Conservation (phyloP, 2,113 vertebrate genomes). For the Callipepla squamata region DNA sequence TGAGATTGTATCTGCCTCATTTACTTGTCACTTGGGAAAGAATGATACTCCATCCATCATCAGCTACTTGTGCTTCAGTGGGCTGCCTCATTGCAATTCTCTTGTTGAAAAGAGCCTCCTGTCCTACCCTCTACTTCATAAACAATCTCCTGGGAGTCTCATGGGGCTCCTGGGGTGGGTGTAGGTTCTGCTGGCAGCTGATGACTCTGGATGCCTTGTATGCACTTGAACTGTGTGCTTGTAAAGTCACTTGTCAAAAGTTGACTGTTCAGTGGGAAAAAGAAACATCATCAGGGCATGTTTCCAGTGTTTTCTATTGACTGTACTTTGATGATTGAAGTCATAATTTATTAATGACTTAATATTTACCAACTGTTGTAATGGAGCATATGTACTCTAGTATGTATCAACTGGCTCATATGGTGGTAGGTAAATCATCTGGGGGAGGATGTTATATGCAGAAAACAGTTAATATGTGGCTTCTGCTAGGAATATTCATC, state of each 20-base stretch:
- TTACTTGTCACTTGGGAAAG: not conserved
- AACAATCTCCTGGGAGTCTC: slow-evolving; percentile 29
- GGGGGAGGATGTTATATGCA: not conserved
- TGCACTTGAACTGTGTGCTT: not conserved
- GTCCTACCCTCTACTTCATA: slow-evolving; percentile 20
- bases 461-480: not conserved
- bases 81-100: not conserved
- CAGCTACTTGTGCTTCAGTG: not conserved
- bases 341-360: slow-evolving; percentile 20
- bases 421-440: slow-evolving; percentile 23
- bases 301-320: not conserved
- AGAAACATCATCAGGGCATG: not conserved
- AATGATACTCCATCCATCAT: slow-evolving; percentile 14
- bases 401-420: not conserved
- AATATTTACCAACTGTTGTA: not conserved
- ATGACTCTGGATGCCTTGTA: not conserved
- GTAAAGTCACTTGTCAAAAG: not conserved
- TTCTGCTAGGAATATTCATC: not conserved
- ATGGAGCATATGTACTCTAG: not conserved
- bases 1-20: not conserved
- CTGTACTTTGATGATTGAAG: not conserved
- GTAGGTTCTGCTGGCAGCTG: slow-evolving; percentile 4
- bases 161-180: not conserved
- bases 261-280: not conserved
- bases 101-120: not conserved